phyloP scores from a whole-genome alignment of 1,140 invertebrate genomes.

The Bombus confusus region DNA sequence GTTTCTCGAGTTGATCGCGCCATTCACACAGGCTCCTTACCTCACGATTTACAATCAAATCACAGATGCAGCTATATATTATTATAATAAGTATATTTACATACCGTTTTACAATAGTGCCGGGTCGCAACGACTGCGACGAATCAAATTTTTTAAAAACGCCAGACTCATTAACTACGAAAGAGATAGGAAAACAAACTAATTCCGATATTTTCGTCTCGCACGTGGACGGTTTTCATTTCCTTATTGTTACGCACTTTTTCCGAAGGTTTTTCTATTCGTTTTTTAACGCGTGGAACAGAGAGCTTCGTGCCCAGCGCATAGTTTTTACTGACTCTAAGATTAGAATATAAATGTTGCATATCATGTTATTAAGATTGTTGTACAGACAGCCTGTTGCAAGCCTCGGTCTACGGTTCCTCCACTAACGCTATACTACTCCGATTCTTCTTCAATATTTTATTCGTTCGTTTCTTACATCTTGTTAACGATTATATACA shows the following conservation, averaged over 20 bases:
- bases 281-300: conserved; percentile 75
- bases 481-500: too few species aligned
- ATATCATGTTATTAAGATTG: conserved; percentile 83
- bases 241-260: conserved; percentile 68
- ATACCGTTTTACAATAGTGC: conserved; percentile 80
- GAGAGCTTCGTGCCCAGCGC: conserved; percentile 77
- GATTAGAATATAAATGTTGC: conserved; percentile 83
- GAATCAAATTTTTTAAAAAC: conserved; percentile 69
- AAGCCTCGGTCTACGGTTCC: conserved; percentile 71
- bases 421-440: conserved; percentile 26
- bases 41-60: conserved; percentile 82
- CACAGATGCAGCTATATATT: conserved; percentile 82
- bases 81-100: conserved; percentile 81
- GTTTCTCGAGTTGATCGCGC: conserved; percentile 66
- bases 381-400: conserved; percentile 75
- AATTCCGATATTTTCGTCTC: conserved; percentile 76
- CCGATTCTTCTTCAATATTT: neutral
- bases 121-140: conserved; percentile 78
- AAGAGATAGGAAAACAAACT: conserved; percentile 44
- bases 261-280: conserved; percentile 67
- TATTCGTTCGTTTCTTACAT: neutral
- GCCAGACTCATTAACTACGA: conserved; percentile 40
- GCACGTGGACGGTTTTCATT: conserved; percentile 75
- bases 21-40: conserved; percentile 81
- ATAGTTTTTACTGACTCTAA: conserved; percentile 80